These are phyloP conservation scores for Drosophila busckii DNA, from an alignment of 1,140 invertebrate species.

Conservation along the genomic window DNA sequence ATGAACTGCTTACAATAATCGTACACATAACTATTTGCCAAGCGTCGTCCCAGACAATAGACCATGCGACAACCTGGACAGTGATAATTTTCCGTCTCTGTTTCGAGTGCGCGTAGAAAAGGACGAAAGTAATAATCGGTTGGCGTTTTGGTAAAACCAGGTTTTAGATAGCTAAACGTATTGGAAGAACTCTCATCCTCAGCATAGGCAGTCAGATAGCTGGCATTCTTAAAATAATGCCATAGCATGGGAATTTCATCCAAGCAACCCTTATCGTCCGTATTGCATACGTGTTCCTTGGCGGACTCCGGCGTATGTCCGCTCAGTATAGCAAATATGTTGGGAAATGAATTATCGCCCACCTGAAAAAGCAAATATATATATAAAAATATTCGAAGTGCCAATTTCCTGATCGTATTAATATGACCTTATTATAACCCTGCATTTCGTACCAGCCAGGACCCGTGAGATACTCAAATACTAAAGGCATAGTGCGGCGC, in stretches of 20 bases:
- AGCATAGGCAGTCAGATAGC: constrained; percentile 87
- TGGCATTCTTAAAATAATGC: constrained; percentile 85
- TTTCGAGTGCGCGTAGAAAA: constrained; percentile 83
- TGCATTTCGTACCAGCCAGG: constrained; percentile 51
- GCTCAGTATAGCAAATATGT: constrained; percentile 87
- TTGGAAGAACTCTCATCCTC: constrained; percentile 87
- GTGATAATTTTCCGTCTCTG: constrained; percentile 5
- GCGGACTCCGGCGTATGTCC: constrained; percentile 81
- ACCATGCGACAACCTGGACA: constrained; percentile 24
- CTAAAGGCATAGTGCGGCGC: constrained; percentile 55
- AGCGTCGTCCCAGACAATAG: constrained; percentile 81
- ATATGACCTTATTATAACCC: constrained; percentile 55
- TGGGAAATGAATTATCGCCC: constrained; percentile 90
- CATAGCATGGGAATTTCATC: constrained; percentile 88
- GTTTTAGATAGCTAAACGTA: constrained; percentile 88
- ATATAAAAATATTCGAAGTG: neutral
- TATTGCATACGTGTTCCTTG: constrained; percentile 79
- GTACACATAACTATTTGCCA: constrained; percentile 81
- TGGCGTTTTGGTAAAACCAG: constrained; percentile 88
- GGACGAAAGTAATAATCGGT: constrained; percentile 90
- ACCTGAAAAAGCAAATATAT: constrained; percentile 78
- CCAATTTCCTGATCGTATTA: neutral
- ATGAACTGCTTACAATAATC: constrained; percentile 81
- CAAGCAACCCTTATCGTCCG: constrained; percentile 79
- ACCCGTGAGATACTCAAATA: constrained; percentile 29